A percentile compares a stretch with the other conserved stretches of the same genome.
Conservation (phyloP, 1,140 invertebrate genomes). For the Heterodera carotae region DNA sequence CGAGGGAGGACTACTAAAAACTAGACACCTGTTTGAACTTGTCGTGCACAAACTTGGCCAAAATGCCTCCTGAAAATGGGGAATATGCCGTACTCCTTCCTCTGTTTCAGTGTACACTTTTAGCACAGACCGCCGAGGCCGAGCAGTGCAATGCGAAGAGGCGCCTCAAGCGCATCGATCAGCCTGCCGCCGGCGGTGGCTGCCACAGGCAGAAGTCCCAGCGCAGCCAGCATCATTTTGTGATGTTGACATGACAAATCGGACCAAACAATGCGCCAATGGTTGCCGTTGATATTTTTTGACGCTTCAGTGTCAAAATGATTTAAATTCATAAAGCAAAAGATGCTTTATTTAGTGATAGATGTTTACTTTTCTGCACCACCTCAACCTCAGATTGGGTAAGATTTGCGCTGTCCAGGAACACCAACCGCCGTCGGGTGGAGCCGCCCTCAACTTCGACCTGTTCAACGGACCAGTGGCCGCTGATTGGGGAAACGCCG, state of each 20-base stretch:
- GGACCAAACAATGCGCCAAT: slow-evolving; percentile 26
- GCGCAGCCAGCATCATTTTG: slow-evolving; percentile 35
- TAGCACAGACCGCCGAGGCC: slow-evolving; percentile 60
- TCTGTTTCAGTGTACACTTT: too few relatives aligned
- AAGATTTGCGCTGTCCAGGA: slow-evolving; percentile 45
- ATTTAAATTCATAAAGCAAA: slow-evolving; percentile 22
- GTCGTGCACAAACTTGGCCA: slow-evolving; percentile 23
- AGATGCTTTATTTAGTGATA: not conserved
- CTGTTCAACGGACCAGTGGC: slow-evolving; percentile 59
- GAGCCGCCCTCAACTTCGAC: slow-evolving; percentile 37
- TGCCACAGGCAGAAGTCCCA: slow-evolving; percentile 39
- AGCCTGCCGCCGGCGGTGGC: not conserved
- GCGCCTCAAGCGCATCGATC: slow-evolving; percentile 13
- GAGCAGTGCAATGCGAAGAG: slow-evolving; percentile 46
- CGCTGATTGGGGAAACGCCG: slow-evolving; percentile 54
- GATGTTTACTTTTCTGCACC: slow-evolving; percentile 32
- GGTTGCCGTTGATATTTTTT: slow-evolving; percentile 8
- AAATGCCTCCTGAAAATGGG: slow-evolving; percentile 21
- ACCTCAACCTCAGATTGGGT: slow-evolving; percentile 58
- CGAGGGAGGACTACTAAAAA: slow-evolving; percentile 6
- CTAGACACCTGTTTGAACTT: slow-evolving; percentile 17
- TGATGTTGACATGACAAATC: slow-evolving; percentile 58
- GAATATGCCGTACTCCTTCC: too few relatives aligned
- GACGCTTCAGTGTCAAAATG: slow-evolving; percentile 8
- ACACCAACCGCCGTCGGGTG: slow-evolving; percentile 49